Percentiles rank a stretch among this genome's conserved stretches.
Evolutionary conservation across 2,797 vertebrate species (phyloP).

Genomic region (Lithobates pipiens): DNA sequence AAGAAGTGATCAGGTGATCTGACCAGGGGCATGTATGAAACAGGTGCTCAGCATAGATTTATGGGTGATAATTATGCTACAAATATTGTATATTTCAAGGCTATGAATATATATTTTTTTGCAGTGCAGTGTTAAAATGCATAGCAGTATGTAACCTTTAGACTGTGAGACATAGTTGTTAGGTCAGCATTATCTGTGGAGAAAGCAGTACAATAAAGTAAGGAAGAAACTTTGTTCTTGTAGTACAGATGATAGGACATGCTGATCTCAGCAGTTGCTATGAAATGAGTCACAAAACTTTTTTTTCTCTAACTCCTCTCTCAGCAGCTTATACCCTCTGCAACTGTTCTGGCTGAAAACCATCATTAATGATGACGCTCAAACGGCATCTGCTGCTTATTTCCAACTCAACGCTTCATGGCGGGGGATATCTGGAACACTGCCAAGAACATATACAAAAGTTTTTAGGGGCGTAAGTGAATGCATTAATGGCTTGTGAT

Average conservation of each 20-base stretch:
- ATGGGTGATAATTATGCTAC: not conserved
- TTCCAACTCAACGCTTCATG: conserved; percentile 85
- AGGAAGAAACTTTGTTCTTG: conserved; percentile 26
- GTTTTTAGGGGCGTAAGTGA: conserved; percentile 80
- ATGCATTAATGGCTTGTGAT: not conserved
- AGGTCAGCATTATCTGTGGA: not conserved
- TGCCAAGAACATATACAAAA: conserved; percentile 76
- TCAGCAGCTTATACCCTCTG: conserved; percentile 14
- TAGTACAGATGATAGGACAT: not conserved
- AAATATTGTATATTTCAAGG: not conserved
- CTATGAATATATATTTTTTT: not conserved
- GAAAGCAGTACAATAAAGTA: not conserved
- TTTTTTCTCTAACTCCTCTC: not conserved
- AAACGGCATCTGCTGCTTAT: conserved; percentile 79
- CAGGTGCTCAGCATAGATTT: not conserved
- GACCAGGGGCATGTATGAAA: no score
- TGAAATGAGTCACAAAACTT: conserved; percentile 32
- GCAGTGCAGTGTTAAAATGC: not conserved
- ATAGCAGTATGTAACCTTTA: conserved; percentile 3
- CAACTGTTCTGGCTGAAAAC: not conserved
- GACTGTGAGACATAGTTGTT: not conserved
- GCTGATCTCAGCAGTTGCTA: conserved; percentile 30
- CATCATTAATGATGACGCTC: conserved; percentile 53
- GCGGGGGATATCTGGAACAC: conserved; percentile 82
- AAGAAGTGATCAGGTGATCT: no score